These are phyloP conservation scores for Picathartes gymnocephalus DNA, from an alignment of 2,113 vertebrate species.

Conservation along the genomic window DNA sequence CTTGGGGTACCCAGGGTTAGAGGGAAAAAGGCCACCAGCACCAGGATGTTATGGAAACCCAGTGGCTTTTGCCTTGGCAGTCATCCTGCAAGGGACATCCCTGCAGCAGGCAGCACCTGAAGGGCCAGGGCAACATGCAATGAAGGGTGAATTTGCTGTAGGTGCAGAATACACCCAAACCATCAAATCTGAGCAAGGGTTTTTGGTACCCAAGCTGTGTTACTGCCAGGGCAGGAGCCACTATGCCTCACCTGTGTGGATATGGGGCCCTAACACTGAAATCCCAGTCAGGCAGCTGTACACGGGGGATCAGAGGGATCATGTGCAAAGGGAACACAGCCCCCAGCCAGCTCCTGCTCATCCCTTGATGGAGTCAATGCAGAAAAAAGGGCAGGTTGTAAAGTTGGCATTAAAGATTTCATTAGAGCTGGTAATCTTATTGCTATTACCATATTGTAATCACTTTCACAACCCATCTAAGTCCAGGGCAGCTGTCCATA, in stretches of 20 bases:
- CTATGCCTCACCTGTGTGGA: neutral
- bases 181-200: neutral
- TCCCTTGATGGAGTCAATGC: neutral
- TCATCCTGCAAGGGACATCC: neutral
- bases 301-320: rapidly evolving
- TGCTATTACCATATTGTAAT: neutral
- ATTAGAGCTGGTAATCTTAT: neutral
- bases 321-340: rapidly evolving
- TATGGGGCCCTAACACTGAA: neutral
- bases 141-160: neutral
- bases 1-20: neutral
- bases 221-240: neutral
- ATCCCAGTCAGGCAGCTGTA: rapidly evolving
- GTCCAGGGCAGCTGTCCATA: neutral
- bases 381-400: neutral
- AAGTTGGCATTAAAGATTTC: neutral
- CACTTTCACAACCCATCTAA: neutral
- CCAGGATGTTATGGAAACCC: rapidly evolving
- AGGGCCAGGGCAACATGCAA: rapidly evolving
- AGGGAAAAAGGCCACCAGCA: neutral
- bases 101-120: neutral
- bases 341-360: neutral
- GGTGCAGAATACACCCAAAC: neutral
- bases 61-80: neutral
- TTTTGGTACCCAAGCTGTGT: rapidly evolving